Evolutionary conservation across 2,888 invertebrate species (phyloP).

Genomic region (Rhamnusium bicolor): DNA sequence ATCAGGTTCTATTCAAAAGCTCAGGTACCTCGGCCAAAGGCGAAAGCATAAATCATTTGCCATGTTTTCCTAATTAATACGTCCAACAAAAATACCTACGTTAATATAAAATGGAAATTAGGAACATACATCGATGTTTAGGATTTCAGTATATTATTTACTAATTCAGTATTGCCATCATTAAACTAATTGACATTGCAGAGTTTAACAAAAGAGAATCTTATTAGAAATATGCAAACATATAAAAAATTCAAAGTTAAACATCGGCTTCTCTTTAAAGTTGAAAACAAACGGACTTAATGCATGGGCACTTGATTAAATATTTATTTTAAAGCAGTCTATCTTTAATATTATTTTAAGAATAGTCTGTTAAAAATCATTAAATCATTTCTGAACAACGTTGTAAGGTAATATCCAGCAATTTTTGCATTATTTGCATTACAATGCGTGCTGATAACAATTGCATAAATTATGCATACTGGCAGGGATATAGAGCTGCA

Average conservation of each 20-base stretch:
- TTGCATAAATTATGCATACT: slow-evolving; percentile 42
- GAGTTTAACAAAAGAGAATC: background rate
- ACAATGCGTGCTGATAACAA: slow-evolving; percentile 34
- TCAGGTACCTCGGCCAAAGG: background rate
- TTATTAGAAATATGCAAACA: slow-evolving; percentile 20
- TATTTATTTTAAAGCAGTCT: slow-evolving; percentile 35
- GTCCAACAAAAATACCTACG: background rate
- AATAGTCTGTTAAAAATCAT: slow-evolving; percentile 19
- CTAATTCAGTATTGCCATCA: background rate
- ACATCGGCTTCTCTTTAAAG: slow-evolving; percentile 25
- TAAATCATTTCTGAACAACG: slow-evolving; percentile 31
- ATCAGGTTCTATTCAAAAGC: background rate
- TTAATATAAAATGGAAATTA: background rate
- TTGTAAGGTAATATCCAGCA: slow-evolving; percentile 18
- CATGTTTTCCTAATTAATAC: background rate
- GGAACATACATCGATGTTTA: background rate
- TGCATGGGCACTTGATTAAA: slow-evolving; percentile 29
- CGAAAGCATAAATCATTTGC: background rate
- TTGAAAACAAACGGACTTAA: slow-evolving; percentile 29
- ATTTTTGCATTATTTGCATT: slow-evolving; percentile 41
- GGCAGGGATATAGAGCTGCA: slow-evolving; percentile 6
- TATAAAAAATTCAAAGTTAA: slow-evolving; percentile 16
- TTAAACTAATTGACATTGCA: slow-evolving; percentile 5
- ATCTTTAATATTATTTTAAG: slow-evolving; percentile 23
- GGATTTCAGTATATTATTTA: background rate